Conservation (phyloP, 2,797 vertebrate genomes). For the Sparidentex hasta region DNA sequence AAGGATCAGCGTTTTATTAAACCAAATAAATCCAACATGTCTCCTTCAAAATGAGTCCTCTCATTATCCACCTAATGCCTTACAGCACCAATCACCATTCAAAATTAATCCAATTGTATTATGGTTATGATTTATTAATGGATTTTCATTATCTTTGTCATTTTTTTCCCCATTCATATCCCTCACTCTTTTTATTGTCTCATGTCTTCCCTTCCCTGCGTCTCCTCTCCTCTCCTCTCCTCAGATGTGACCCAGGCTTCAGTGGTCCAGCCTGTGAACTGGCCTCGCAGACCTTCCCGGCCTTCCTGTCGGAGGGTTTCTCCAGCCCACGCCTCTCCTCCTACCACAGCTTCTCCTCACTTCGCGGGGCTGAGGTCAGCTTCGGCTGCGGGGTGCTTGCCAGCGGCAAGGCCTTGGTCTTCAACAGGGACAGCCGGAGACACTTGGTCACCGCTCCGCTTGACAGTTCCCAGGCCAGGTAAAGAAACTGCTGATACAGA, state of each 20-base stretch:
- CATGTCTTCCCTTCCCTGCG: constrained; percentile 14
- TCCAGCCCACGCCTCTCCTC: constrained; percentile 94
- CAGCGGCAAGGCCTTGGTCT: constrained; percentile 97
- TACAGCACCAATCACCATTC: constrained; percentile 59
- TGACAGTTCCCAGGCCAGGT: constrained; percentile 98
- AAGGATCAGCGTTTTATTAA: constrained; percentile 78
- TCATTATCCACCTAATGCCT: constrained; percentile 52
- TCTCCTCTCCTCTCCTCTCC: constrained; percentile 7
- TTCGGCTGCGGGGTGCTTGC: constrained; percentile 97
- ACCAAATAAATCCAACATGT: constrained; percentile 62
- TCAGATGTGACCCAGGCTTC: constrained; percentile 96
- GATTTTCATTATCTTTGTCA: constrained; percentile 58
- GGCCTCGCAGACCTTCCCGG: constrained; percentile 94
- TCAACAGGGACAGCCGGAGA: constrained; percentile 95
- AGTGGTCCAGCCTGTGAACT: constrained; percentile 96
- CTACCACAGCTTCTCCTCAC: constrained; percentile 97
- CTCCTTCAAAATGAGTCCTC: constrained; percentile 49
- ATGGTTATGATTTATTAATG: constrained; percentile 67
- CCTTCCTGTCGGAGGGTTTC: constrained; percentile 97
- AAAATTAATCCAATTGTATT: constrained; percentile 61
- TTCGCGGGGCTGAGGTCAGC: constrained; percentile 97
- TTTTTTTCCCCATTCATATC: constrained; percentile 38
- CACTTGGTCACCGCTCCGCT: constrained; percentile 95
- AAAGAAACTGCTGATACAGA: constrained; percentile 22
- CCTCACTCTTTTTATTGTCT: constrained; percentile 29